Evolutionary conservation across 2,888 invertebrate genomes (phyloP), one percentile per base, ranked within the genome.

Genomic region (Prosapia bicincta): DNA sequence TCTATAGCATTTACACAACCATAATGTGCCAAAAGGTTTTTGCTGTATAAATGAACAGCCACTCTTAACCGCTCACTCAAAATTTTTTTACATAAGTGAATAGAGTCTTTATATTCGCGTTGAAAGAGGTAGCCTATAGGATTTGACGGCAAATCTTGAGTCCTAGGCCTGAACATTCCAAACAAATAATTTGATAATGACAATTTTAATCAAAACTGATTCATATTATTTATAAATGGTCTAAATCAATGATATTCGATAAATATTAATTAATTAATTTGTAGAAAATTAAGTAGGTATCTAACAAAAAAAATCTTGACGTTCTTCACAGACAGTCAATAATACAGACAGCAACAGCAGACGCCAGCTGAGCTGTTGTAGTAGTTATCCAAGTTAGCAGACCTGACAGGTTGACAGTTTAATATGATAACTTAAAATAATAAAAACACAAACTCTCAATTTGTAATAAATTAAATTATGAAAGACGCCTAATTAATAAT

Each of bases 1-100:
- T 97, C 97, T 82, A 97, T 93, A 79, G 97, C 97, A 88, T 98
- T 98, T 76, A 98, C 96, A 89, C 97, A 98, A 83, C 97, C 97
- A 88, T 91, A 97, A 88, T 97, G 97, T 80, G 94, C 93, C 80
- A 91, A 25, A 28, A 76, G 67, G 26, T 76, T 71, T 76, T 76
- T 76, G 68, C 72, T 76, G 23, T 71, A 74, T 13, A 76, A 67
- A 71, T 69, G 38, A 25, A 74, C 38, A 23, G 74, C 76, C 13
- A 43, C 66, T 43, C 38, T 74, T 38, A 74, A 67, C 13, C 76
- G 72, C 25, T 70, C 74, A 66, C 66, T 68, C n/a, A 76, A 68
- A 32, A 76, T 71, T 67, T 65, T 73, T 28, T 71, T 73, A 66
- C 28, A 28, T 24, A 67, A 25, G 25, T 68, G 32, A 54, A 10